These are phyloP conservation scores for Hemicentrotus pulcherrimus DNA, from an alignment of 35 echinoderm and acorn worm genomes.

Conservation along the genomic window DNA sequence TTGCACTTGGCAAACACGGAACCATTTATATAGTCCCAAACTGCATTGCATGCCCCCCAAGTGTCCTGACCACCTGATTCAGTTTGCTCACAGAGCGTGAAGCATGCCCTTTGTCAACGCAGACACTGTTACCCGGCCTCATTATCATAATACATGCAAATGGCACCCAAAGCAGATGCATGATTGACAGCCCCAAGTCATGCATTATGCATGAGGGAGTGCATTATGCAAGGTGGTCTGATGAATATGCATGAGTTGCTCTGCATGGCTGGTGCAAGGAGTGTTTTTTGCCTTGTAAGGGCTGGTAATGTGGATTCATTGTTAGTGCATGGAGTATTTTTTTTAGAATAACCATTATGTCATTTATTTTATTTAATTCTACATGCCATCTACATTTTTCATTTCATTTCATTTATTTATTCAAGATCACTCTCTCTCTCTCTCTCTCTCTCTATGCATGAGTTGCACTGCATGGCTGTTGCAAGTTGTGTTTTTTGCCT, in stretches of 20 bases:
- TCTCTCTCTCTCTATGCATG: too few relatives aligned
- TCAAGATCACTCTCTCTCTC: too few relatives aligned
- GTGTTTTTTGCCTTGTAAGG: background rate
- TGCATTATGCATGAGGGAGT: constrained; percentile 25
- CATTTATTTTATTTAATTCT: background rate
- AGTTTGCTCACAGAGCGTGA: background rate
- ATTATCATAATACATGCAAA: constrained; percentile 28
- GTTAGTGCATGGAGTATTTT: background rate
- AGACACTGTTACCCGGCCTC: background rate
- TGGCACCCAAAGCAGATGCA: background rate
- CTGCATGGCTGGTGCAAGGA: background rate
- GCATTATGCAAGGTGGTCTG: background rate
- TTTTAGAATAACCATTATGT: background rate
- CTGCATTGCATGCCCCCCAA: background rate
- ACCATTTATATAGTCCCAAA: background rate
- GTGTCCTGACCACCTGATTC: background rate
- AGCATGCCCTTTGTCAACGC: background rate
- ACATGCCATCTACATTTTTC: too few relatives aligned
- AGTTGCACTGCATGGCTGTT: background rate
- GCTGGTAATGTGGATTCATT: background rate
- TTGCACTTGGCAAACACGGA: background rate
- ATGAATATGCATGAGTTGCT: background rate
- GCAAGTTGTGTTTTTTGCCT: background rate
- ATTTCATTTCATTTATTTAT: too few relatives aligned
- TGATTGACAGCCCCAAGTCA: constrained; percentile 24